phyloP scores from a whole-genome alignment of 1,140 invertebrate species.

The Thaumetopoea pityocampa region DNA sequence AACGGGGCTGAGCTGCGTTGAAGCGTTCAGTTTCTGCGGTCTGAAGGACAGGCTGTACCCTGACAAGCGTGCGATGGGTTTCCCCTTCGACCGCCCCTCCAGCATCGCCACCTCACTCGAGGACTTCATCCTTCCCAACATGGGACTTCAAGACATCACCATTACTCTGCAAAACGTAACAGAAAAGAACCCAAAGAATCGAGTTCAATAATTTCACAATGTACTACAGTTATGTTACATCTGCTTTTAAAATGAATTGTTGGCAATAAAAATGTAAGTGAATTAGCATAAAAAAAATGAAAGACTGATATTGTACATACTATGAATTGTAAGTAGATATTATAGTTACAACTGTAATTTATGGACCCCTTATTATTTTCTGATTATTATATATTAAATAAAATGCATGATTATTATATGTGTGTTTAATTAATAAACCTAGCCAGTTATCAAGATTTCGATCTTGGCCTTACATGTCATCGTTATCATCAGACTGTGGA shows the following conservation, averaged over 20 bases:
- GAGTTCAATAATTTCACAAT: not conserved
- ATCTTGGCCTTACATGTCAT: too few species aligned
- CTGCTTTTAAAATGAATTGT: too few species aligned
- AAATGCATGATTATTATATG: too few species aligned
- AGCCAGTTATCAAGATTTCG: too few species aligned
- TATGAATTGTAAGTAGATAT: too few species aligned
- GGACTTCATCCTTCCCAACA: constrained; percentile 77
- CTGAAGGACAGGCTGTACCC: constrained; percentile 81
- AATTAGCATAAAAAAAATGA: constrained; percentile 33
- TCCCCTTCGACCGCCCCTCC: constrained; percentile 81
- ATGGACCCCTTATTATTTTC: too few species aligned
- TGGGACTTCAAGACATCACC: constrained; percentile 74
- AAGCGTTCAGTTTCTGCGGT: constrained; percentile 83
- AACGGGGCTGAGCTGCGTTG: constrained; percentile 72
- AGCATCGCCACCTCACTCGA: constrained; percentile 75
- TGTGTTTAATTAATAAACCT: too few species aligned
- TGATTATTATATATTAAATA: too few species aligned
- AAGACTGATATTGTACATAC: constrained; percentile 41
- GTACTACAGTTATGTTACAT: not conserved
- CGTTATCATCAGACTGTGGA: too few species aligned
- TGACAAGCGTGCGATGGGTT: constrained; percentile 82
- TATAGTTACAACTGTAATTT: too few species aligned
- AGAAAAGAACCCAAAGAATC: constrained; percentile 61
- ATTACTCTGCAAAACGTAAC: constrained; percentile 57
- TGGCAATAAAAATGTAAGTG: too few species aligned